Percentiles rank a stretch among this genome's conserved stretches.
Evolutionary conservation across 2,113 vertebrate genomes (phyloP).

Genomic region (Sitta europaea): DNA sequence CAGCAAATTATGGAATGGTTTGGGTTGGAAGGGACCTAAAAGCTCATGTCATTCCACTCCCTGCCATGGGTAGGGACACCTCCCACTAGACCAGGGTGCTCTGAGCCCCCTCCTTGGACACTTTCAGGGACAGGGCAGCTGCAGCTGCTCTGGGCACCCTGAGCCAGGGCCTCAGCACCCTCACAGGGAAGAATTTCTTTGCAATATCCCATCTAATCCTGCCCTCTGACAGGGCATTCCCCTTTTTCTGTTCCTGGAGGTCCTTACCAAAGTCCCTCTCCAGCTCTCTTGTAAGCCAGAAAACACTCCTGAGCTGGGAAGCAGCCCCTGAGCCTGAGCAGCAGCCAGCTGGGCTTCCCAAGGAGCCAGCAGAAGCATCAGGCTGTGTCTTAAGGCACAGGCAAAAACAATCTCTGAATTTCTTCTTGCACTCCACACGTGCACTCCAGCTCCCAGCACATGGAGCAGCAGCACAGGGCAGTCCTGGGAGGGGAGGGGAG

Average conservation of each 20-base stretch:
- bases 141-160: background rate
- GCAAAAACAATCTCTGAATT: background rate
- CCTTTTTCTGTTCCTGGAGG: background rate
- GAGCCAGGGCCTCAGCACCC: background rate
- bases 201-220: background rate
- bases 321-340: background rate
- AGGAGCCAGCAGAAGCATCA: background rate
- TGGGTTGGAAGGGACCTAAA: background rate
- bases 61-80: background rate
- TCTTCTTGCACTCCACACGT: fast-evolving
- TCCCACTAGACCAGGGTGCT: background rate
- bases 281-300: background rate
- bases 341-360: background rate
- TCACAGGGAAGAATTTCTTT: background rate
- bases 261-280: background rate
- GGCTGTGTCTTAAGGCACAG: background rate
- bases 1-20: background rate
- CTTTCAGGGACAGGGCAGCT: background rate
- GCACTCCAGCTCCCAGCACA: background rate
- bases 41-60: background rate
- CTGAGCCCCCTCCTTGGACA: background rate
- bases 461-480: background rate
- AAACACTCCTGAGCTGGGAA: background rate
- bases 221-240: background rate
- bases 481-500: background rate